A percentile compares a stretch with the other conserved stretches of the same genome.
These are phyloP conservation scores for Rhynchophorus ferrugineus DNA, from an alignment of 1,140 invertebrate species.

Conservation along the genomic window DNA sequence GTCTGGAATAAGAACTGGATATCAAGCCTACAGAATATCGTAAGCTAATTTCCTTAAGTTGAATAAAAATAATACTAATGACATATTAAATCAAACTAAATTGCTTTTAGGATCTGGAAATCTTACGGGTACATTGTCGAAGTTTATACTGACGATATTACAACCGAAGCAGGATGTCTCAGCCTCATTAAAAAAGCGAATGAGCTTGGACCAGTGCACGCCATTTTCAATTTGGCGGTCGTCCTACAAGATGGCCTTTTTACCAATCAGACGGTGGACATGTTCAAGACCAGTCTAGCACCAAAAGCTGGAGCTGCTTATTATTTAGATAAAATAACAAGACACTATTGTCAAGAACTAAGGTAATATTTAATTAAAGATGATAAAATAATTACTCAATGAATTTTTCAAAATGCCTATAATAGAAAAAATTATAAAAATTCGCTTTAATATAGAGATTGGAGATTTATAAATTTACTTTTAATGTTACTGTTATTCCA, in stretches of 20 bases:
- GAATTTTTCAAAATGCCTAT: too few relatives aligned
- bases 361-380: slow-evolving; percentile 9
- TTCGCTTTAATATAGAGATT: too few relatives aligned
- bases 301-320: slow-evolving; percentile 46
- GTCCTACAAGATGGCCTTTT: slow-evolving; percentile 49
- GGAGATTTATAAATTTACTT: too few relatives aligned
- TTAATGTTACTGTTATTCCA: too few relatives aligned
- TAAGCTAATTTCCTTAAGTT: slow-evolving; percentile 31
- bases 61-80: neutral
- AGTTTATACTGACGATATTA: slow-evolving; percentile 58
- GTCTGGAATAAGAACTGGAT: slow-evolving; percentile 68
- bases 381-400: neutral
- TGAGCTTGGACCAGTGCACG: slow-evolving; percentile 57
- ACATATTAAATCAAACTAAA: neutral
- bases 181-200: slow-evolving; percentile 51
- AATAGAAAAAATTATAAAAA: too few relatives aligned
- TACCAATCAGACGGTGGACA: slow-evolving; percentile 47
- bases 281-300: slow-evolving; percentile 43
- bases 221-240: slow-evolving; percentile 73
- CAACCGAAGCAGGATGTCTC: slow-evolving; percentile 45
- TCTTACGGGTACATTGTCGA: slow-evolving; percentile 53
- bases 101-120: slow-evolving; percentile 51
- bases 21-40: slow-evolving; percentile 60
- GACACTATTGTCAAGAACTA: slow-evolving; percentile 47
- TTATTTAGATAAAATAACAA: slow-evolving; percentile 45